Evolutionary conservation across 1,140 invertebrate species (phyloP).

Genomic region (Muscidifurax raptorellus): DNA sequence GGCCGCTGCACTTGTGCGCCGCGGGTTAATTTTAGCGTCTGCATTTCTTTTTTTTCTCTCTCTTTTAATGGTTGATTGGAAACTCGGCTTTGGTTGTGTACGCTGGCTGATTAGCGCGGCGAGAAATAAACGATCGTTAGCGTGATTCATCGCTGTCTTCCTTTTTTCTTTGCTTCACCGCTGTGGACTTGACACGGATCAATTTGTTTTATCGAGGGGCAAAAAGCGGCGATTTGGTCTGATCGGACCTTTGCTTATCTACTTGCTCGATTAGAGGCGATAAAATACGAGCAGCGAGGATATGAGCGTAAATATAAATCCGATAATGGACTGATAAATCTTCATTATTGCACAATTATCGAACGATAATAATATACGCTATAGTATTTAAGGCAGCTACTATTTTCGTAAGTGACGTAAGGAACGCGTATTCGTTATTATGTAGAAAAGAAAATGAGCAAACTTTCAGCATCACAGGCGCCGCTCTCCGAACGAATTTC

Average conservation of each 20-base stretch:
- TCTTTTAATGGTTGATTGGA: not conserved
- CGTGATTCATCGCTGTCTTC: not conserved
- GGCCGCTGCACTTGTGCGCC: not conserved
- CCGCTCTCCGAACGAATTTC: not conserved
- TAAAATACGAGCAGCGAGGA: not conserved
- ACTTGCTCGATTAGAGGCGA: not conserved
- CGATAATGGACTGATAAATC: no score
- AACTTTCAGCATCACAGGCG: not conserved
- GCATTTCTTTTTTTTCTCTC: not conserved
- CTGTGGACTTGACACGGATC: no score
- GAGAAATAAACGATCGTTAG: not conserved
- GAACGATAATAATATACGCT: no score
- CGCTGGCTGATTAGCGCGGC: not conserved
- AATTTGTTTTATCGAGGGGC: not conserved
- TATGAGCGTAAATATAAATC: not conserved
- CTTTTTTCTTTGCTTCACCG: no score
- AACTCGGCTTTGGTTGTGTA: no score
- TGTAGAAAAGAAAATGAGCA: no score
- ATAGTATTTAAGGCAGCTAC: no score
- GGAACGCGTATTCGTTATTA: no score
- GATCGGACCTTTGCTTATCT: conserved; percentile 43
- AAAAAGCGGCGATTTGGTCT: conserved; percentile 4
- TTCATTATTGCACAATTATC: no score
- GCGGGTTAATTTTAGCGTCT: not conserved
- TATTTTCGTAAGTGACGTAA: no score